Evolutionary conservation across 2,888 invertebrate genomes (phyloP).

Genomic region (Athalia circularis): DNA sequence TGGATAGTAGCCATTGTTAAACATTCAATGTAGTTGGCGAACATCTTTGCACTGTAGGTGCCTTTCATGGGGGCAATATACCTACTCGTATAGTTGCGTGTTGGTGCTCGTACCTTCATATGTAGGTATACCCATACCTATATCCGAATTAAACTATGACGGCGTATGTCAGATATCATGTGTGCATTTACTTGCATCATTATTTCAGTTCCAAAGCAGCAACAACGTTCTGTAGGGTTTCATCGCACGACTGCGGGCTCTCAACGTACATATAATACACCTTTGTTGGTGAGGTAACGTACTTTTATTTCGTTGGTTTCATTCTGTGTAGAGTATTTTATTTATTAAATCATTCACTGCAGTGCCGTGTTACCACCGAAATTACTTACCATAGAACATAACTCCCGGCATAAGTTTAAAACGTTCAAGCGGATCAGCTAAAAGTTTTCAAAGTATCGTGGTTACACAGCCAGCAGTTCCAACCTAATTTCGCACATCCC

Average conservation of each 20-base stretch:
- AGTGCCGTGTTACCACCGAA: no score
- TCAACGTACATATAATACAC: no score
- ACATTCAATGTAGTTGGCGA: no score
- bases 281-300: no score
- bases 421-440: background rate
- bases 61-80: background rate
- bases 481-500: conserved; percentile 14
- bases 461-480: background rate
- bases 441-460: background rate
- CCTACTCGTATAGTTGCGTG: background rate
- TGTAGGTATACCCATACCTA: background rate
- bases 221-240: background rate
- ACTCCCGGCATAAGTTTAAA: background rate
- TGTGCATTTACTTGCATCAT: conserved; percentile 15
- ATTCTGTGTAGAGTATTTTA: no score
- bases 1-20: no score
- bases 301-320: no score
- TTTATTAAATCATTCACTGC: no score
- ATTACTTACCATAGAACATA: no score
- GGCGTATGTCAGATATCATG: background rate
- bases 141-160: conserved; percentile 18
- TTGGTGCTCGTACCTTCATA: background rate
- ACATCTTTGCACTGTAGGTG: background rate
- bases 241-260: background rate
- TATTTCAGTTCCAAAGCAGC: conserved; percentile 19